phyloP scores from a whole-genome alignment of 2,888 invertebrate genomes.

The Didymodactylos carnosus region DNA sequence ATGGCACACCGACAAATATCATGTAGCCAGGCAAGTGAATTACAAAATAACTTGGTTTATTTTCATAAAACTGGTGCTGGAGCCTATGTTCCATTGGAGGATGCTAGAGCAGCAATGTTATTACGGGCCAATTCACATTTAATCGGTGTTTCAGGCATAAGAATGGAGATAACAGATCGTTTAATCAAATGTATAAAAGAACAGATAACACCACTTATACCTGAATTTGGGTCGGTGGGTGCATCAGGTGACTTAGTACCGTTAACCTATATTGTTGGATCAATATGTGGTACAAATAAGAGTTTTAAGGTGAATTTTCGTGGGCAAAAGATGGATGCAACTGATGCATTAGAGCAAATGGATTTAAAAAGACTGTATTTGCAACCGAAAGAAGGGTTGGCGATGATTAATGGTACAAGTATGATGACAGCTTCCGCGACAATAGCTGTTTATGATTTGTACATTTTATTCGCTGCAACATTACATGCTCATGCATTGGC shows the following conservation, averaged over 20 bases:
- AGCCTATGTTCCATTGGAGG: background rate
- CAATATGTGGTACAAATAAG: conserved; percentile 18
- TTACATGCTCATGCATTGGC: conserved; percentile 17
- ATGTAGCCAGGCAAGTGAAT: background rate
- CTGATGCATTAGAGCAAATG: conserved; percentile 16
- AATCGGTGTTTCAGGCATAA: background rate
- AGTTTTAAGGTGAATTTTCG: background rate
- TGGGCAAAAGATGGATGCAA: conserved; percentile 15
- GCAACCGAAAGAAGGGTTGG: conserved; percentile 20
- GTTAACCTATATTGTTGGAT: conserved; percentile 19
- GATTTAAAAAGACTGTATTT: conserved; percentile 17
- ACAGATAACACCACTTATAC: conserved; percentile 16
- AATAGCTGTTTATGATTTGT: conserved; percentile 16
- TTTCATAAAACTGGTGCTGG: background rate
- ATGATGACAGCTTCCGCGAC: conserved; percentile 17
- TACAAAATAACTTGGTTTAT: background rate
- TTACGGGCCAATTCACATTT: background rate
- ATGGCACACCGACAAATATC: background rate
- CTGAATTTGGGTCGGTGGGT: conserved; percentile 19
- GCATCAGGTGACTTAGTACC: conserved; percentile 22
- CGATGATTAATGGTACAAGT: conserved; percentile 17
- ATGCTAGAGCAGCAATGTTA: background rate
- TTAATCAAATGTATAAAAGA: background rate
- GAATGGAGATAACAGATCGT: background rate
- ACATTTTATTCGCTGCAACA: conserved; percentile 15